Evolutionary conservation across 2,888 invertebrate species (phyloP).

Genomic region (Unio delphinus): DNA sequence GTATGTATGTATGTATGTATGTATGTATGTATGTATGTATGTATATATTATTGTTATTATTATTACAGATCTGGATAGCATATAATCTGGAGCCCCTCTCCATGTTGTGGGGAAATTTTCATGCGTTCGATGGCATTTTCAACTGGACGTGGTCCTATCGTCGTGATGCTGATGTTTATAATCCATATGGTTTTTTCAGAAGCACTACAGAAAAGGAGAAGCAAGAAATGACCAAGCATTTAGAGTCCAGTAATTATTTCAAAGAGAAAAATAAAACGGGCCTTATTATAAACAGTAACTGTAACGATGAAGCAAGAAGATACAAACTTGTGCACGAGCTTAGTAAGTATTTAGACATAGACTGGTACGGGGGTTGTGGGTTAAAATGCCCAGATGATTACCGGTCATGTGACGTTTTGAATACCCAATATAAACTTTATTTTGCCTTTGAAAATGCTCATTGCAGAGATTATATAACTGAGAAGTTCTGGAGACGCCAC

Average conservation of each 20-base stretch:
- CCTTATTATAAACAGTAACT: constrained; percentile 20
- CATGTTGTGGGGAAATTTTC: constrained; percentile 17
- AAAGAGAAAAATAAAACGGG: constrained; percentile 4
- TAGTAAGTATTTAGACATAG: constrained; percentile 8
- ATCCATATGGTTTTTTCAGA: constrained; percentile 11
- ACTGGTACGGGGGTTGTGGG: constrained; percentile 7
- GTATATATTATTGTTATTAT: too few relatives aligned
- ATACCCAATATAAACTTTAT: too few relatives aligned
- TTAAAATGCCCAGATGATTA: neutral
- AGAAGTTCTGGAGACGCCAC: too few relatives aligned
- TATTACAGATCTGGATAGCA: constrained; percentile 14
- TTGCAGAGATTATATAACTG: too few relatives aligned
- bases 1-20: too few relatives aligned
- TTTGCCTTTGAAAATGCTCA: too few relatives aligned
- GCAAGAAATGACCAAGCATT: neutral
- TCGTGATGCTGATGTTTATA: constrained; percentile 11
- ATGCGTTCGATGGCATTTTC: constrained; percentile 15
- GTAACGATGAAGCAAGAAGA: constrained; percentile 19
- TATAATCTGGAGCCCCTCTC: constrained; percentile 20
- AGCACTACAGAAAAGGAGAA: constrained; percentile 4
- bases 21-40: too few relatives aligned
- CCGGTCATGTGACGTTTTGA: constrained; percentile 3
- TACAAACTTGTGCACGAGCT: constrained; percentile 17
- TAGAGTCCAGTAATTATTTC: constrained; percentile 4
- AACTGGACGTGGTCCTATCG: constrained; percentile 26